Percentiles rank a stretch among this genome's conserved stretches.
Evolutionary conservation across 2,888 invertebrate species (phyloP).

Genomic region (Volucella inflata): DNA sequence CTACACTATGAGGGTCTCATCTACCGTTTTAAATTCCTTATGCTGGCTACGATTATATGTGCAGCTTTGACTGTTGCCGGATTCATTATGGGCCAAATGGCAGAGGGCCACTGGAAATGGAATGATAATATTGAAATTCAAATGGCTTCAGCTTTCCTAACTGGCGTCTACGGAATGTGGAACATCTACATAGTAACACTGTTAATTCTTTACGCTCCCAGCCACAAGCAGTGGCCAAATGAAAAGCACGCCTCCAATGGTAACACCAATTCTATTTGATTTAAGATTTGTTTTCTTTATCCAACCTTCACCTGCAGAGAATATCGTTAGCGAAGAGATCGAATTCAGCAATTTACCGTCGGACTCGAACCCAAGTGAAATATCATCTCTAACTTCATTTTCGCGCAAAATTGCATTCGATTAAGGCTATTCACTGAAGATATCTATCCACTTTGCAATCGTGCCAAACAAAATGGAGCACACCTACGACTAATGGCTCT

Average conservation of each 20-base stretch:
- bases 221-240: constrained; percentile 95
- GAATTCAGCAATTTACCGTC: constrained; percentile 93
- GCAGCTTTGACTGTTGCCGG: constrained; percentile 97
- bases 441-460: neutral
- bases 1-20: constrained; percentile 98
- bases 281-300: constrained; percentile 50
- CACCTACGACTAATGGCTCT: neutral
- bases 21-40: constrained; percentile 98
- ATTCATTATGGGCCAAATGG: constrained; percentile 96
- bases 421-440: constrained; percentile 83
- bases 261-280: constrained; percentile 26
- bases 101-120: constrained; percentile 98
- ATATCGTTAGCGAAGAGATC: constrained; percentile 93
- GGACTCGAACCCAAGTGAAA: constrained; percentile 92
- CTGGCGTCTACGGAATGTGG: constrained; percentile 99
- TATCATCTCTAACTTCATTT: constrained; percentile 94
- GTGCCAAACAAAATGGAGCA: constrained; percentile 20
- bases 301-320: constrained; percentile 82
- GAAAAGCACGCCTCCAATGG: constrained; percentile 85
- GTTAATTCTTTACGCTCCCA: constrained; percentile 97
- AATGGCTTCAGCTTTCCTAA: constrained; percentile 97
- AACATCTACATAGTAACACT: constrained; percentile 98
- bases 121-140: constrained; percentile 93
- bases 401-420: constrained; percentile 93
- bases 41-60: constrained; percentile 96